Evolutionary conservation across 2,888 invertebrate species (phyloP), one percentile per base, ranked within the genome.

Genomic region (Omphaloscelis lunosa): DNA sequence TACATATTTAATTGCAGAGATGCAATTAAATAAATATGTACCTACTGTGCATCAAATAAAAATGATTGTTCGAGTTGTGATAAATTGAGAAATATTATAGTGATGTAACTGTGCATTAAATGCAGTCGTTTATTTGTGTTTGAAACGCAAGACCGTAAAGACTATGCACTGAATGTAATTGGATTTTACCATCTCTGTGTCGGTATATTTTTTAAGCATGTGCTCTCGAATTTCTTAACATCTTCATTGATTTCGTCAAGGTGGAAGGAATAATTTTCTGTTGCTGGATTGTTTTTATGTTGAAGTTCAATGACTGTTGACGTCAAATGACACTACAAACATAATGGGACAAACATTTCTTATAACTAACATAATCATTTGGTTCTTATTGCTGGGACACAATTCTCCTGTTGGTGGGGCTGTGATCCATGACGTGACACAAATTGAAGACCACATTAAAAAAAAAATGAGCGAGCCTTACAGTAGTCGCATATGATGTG

Each of bases 21-120:
- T 51, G 8, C 51, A 51, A 51, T 51, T 20, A 23, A 51, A 15
- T 45, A 4, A 45, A 15, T 39, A 53, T 15, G 39, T 41, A 67
- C 53, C 39, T 67, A 41, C 11, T 62, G 15, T 61, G 9, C 11
- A 27, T 27, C 15, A 5, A 62, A 62, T 67, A 7, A 41, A 20
- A 41, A 29, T 41, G 51, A 76, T 61, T 51, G 48, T 70, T 29
- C 2, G n/a, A 53, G n/a, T 53, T 34, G 4, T 61, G 39, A 56
- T 70, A 11, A 12, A 53, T 66, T 82, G 59, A 59, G 58, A 68
- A 77, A 59, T 56, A 41, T 56, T n/a, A 23, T 15, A 48, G 34
- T 80, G 58, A 82, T 59, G 78, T 73, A 81, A 82, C 48, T 34
- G 17, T 68, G 62, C 34, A 80, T 58, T 80, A 81, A 67, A 62